Conservation (phyloP, 92 coral and sea anemone species). For the Metridium senile region DNA sequence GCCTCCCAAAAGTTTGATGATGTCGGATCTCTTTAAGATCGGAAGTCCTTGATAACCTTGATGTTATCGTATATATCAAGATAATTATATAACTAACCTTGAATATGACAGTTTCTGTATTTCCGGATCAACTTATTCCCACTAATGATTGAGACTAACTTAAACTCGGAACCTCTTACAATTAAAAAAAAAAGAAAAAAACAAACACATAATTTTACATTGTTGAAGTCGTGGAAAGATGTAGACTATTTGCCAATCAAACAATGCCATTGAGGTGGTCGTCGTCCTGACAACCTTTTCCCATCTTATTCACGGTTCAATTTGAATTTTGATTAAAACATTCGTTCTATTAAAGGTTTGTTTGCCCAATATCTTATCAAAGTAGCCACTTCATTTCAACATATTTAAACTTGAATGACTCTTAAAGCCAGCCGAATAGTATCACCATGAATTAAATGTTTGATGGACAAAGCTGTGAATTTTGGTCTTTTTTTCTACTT, state of each 20-base stretch:
- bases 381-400: not conserved
- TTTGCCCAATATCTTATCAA: not conserved
- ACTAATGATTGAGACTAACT: not conserved
- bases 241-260: conserved; percentile 4
- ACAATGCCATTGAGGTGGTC: not conserved
- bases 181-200: too few species aligned
- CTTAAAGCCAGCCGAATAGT: not conserved
- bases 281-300: conserved; percentile 3
- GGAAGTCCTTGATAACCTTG: too few species aligned
- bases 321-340: not conserved
- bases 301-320: not conserved
- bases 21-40: too few species aligned
- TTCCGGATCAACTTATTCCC: not conserved
- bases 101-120: too few species aligned
- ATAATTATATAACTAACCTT: too few species aligned
- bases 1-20: not conserved
- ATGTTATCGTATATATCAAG: too few species aligned
- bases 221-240: not conserved
- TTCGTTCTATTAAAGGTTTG: not conserved
- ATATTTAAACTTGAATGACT: not conserved
- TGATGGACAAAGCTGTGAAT: too few species aligned
- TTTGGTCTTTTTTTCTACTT: too few species aligned
- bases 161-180: too few species aligned
- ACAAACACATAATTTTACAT: too few species aligned
- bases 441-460: too few species aligned